Base-by-base conservation (phyloP, 2,113 vertebrate species). In the Oryzias javanicus region DNA sequence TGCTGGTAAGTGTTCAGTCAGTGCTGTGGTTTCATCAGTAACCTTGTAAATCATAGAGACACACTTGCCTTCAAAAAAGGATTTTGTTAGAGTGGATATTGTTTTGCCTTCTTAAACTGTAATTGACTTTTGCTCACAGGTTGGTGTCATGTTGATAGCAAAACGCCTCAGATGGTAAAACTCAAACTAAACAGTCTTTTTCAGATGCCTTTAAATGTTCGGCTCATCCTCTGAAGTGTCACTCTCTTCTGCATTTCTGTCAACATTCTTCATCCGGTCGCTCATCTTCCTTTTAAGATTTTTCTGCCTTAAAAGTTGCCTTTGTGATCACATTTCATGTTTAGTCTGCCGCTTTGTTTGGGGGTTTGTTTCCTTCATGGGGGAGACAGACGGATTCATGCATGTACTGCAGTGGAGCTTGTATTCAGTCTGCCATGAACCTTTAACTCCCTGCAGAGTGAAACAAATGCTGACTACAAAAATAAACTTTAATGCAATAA, bases 401-500 rank as follows among this genome's bases (percentile, higher is more conserved):
- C 89, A 88, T 92, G 91, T 88, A 74, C 70, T 70, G 71, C 64
- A 25, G 62, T 70, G 76, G 85, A 76, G 77, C 80, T 81, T 75
- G 76, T 86, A 81, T 65, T 79, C 71, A 71, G 72, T 78, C 79
- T 83, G 72, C 67, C 76, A 78, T 81, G 42, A 72, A 82, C 55
- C 62, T 82, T 72, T 85, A 75, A 72, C 84, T 80, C 70, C 76
- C 46, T 78, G 62, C 67, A 65, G 54, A 82, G 64, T 64, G 67
- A 57, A 86, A 70, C 62, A 76, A 75, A 65, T 67, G 64, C 74
- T 64, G 67, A 81, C 56, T 64, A 72, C 74, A 69, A 70, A 59
- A 91, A 90, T 90, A 91, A 91, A 90, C 55, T 66, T 47, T 58
- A 76, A 84, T 81, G 77, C 76, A 78, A 82, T 82, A 80, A 64